phyloP scores from a whole-genome alignment of 2,888 invertebrate species.

The Pterostichus niger region DNA sequence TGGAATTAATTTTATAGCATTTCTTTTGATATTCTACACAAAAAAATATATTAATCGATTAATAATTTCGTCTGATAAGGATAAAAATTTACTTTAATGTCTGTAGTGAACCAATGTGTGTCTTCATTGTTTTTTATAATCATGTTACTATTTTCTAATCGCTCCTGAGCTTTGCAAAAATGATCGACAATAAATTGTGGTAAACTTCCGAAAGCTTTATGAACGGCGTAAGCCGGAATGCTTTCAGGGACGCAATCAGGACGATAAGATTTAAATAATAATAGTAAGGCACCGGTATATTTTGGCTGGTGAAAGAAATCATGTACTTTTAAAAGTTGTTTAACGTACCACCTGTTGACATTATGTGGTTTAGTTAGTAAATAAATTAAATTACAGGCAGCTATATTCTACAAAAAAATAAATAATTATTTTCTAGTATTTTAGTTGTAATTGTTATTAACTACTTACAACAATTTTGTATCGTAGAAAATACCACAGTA shows the following conservation, averaged over 20 bases:
- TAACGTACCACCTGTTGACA: constrained; percentile 53
- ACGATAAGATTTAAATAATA: constrained; percentile 62
- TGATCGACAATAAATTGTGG: constrained; percentile 20
- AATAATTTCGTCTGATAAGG: not conserved
- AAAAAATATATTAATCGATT: too few species aligned
- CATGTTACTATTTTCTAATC: constrained; percentile 11
- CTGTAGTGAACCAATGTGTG: not conserved
- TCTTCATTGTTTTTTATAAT: constrained; percentile 18
- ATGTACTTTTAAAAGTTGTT: constrained; percentile 58
- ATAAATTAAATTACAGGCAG: constrained; percentile 58
- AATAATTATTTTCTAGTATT: not conserved
- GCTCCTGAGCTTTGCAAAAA: constrained; percentile 24
- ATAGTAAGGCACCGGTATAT: constrained; percentile 53
- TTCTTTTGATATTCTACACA: constrained; percentile 29
- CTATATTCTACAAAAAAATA: constrained; percentile 18
- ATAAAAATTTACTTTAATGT: not conserved
- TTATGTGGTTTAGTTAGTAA: constrained; percentile 57
- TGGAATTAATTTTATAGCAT: constrained; percentile 51
- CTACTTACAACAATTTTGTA: constrained; percentile 14
- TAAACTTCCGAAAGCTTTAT: constrained; percentile 48
- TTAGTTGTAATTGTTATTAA: not conserved
- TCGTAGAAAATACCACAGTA: constrained; percentile 18
- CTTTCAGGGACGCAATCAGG: constrained; percentile 58
- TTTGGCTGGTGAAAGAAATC: constrained; percentile 1
- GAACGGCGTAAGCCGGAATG: constrained; percentile 54